Evolutionary conservation across 2,797 vertebrate species (phyloP), one percentile per base, ranked within the genome.

Genomic region (Emydoidea blandingii): DNA sequence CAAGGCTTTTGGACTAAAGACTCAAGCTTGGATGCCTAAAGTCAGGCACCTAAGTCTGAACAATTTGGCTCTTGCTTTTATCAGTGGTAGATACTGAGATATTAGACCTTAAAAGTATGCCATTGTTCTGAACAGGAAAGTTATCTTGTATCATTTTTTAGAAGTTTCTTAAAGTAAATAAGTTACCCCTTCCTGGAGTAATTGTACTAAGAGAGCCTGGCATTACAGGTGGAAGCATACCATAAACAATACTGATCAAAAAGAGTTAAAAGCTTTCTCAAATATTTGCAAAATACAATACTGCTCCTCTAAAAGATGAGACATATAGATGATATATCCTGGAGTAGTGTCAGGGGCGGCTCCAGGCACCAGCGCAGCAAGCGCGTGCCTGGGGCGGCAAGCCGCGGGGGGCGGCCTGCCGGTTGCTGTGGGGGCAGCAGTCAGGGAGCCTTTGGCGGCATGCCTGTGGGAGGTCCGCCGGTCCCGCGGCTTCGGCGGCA

Each of bases 171-270:
- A 34, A 87, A 85, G 85, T 90, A 74, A 85, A 50, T 54, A 78
- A 92, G 94, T 85, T 49, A 37, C 7, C 83, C 94, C 93, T 94
- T 94, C 62, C 53, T 94, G 56, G 27, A 91, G 94, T 95, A 93
- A n/a, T 94, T 1, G 9, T 92, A 79, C 1, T 0, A 56, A 91
- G 34, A 57, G 91, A 96, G 19, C 88, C 81, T 90, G 87, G 78
- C 56, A 91, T 93, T 92, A 87, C 90, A 27, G 65, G 72, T 96
- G 94, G 92, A 97, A 89, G 16, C 25, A 47, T 93, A 94, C 90
- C 90, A 95, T 96, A 90, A 96, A 88, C 79, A 94, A 95, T 95
- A 91, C 47, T 52, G 83, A 95, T 95, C 76, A 91, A 94, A 94
- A 88, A 74, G 21, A 12, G 92, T 95, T 95, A 59, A 92, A 96